Base-by-base conservation (phyloP, 2,113 vertebrate genomes). In the Silurus glanis region DNA sequence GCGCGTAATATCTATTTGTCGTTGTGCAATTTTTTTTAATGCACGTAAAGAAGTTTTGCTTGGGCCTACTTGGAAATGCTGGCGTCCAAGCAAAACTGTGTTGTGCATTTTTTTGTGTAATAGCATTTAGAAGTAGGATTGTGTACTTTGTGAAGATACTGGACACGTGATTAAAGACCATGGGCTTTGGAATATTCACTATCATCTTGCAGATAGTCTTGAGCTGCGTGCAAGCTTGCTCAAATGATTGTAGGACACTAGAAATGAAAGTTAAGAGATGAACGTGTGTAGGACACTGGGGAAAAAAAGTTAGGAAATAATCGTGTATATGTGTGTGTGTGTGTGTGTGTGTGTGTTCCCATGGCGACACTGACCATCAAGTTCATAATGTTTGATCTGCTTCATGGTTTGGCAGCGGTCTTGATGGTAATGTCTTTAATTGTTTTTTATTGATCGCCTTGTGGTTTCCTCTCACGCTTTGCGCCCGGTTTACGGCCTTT, bases 351-450 rank as follows among this genome's bases (percentile, higher is more conserved):
- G 21, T 19, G 7, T 62, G 51, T 55, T 82, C 12, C 37, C 45
- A 49, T 64, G n/a, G 91, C 88, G 87, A 91, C 91, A 72, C 55
- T 92, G 92, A 93, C 91, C 90, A 93, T 92, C 93, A 93, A 92
- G 92, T 93, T 94, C 92, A 80, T 86, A 92, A 86, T 89, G 90
- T 90, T 91, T 93, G 91, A 92, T 91, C 92, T 89, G 90, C 91
- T 85, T 91, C 90, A 89, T 90, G 92, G 85, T 89, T 90, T 87
- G 92, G 88, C 89, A 83, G 89, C 88, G 92, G 91, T 92, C 91
- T 90, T 93, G 92, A 93, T 93, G 94, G 93, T 94, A 94, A 94
- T 94, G 93, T 94, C 91, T 94, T 95, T 95, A 95, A 94, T 95
- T 94, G 94, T 93, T 93, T 94, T 83, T 83, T 93, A 95, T 95